phyloP scores from a whole-genome alignment of 2,888 invertebrate genomes.

The Eupithecia subumbrata region DNA sequence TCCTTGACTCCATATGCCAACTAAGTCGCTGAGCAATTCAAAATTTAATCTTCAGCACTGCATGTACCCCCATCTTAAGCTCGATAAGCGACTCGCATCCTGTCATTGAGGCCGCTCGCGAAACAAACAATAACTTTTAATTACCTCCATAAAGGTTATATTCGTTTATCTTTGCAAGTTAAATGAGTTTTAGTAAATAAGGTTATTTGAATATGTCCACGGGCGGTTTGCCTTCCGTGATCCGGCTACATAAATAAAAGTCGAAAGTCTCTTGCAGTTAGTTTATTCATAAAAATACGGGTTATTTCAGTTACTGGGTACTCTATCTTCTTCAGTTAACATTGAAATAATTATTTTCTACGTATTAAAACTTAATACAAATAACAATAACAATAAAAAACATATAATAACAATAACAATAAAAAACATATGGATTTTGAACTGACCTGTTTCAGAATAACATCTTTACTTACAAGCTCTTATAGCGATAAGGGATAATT shows the following conservation, averaged over 20 bases:
- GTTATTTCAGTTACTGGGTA: background rate
- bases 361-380: background rate
- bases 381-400: no score
- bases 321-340: background rate
- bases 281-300: background rate
- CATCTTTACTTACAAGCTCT: background rate
- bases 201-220: background rate
- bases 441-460: background rate
- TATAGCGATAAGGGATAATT: background rate
- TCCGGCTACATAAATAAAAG: background rate
- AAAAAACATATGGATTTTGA: background rate
- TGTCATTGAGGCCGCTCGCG: background rate
- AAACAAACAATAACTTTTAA: slow-evolving; percentile 15
- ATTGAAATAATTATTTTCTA: background rate
- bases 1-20: background rate
- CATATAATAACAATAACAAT: no score
- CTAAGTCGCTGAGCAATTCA: background rate
- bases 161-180: slow-evolving; percentile 15
- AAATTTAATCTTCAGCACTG: background rate
- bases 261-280: background rate
- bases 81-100: background rate
- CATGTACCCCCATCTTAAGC: background rate
- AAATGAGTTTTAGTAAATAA: slow-evolving; percentile 1
- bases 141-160: slow-evolving; percentile 7
- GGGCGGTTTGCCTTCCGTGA: background rate